Base-by-base conservation (phyloP, 2,888 invertebrate species). In the Drosophila ustulata region DNA sequence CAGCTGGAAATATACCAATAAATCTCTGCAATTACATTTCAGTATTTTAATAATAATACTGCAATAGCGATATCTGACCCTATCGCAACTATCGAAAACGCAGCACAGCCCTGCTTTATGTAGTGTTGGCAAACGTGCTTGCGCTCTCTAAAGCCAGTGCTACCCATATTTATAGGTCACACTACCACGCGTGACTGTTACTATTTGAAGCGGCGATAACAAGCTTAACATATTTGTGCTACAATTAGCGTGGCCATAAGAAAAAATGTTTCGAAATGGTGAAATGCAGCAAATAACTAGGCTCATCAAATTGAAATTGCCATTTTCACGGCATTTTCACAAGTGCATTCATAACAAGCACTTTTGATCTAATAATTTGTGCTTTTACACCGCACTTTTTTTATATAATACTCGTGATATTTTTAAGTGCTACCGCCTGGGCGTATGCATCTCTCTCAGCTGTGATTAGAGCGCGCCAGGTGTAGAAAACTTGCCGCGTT, bases 361-460 rank as follows among this genome's bases (percentile, higher is more conserved):
- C 72, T 75, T 78, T 64, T 68, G 68, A 49, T 72, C 75, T 74
- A 55, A 84, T 79, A 82, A 87, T 87, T 83, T 76, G 68, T 71
- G 77, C 68, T 66, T 59, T 52, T 68, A 49, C 49, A 34, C 52
- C 47, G 13, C 67, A 78, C n/a, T 62, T 70, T 88, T 62, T 70
- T 83, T 84, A 84, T 84, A 84, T 84, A 84, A 84, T 86, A 88
- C 87, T 75, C 58, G 53, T 66, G 63, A 45, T 71, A 13, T 72
- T 67, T 58, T 49, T 41, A 39, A 58, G 62, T 45, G 45, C 37
- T 45, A 50, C 18, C 39, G 39, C 39, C 39, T 41, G 39, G 39
- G 39, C 39, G 39, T 41, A 41, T 41, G 41, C 61, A 11, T 18
- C 18, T 18, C 18, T 18, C 18, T 18, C 37, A n/a, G 45, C 73